These are phyloP conservation scores for Actinostola sp. DNA, from an alignment of 92 coral and sea anemone species.

Conservation along the genomic window DNA sequence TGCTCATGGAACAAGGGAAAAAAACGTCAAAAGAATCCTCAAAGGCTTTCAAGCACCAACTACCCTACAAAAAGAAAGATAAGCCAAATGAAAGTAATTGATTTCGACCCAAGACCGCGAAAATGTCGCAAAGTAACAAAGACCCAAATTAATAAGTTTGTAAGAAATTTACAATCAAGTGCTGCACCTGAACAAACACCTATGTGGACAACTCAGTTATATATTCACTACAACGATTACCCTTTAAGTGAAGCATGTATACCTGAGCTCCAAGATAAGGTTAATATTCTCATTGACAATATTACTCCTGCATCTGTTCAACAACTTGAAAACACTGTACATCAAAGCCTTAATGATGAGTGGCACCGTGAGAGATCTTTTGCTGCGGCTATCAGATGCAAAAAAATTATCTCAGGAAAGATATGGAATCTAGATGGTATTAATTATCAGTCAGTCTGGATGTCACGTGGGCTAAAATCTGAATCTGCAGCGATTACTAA, in stretches of 20 bases:
- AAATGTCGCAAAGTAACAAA: slow-evolving; percentile 3
- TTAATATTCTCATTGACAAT: neutral
- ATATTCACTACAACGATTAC: slow-evolving; percentile 17
- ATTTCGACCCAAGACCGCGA: slow-evolving; percentile 38
- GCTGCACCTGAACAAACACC: slow-evolving; percentile 11
- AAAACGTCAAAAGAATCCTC: slow-evolving; percentile 26
- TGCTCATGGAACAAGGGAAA: slow-evolving; percentile 51
- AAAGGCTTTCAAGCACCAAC: slow-evolving; percentile 1
- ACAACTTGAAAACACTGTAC: neutral
- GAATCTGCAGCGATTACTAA: neutral
- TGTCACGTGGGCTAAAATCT: slow-evolving; percentile 1
- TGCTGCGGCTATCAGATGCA: slow-evolving; percentile 1
- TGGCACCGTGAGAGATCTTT: slow-evolving; percentile 5
- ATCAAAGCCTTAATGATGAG: neutral
- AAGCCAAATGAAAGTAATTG: neutral
- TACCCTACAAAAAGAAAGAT: slow-evolving; percentile 16
- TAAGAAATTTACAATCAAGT: neutral
- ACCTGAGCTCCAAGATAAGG: slow-evolving; percentile 9
- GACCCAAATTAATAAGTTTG: slow-evolving; percentile 9
- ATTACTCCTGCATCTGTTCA: slow-evolving; percentile 1
- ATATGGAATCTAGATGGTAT: slow-evolving; percentile 11
- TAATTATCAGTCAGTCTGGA: slow-evolving; percentile 8
- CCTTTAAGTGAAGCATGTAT: slow-evolving; percentile 8
- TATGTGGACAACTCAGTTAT: slow-evolving; percentile 29
- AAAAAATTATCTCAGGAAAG: neutral